Conservation (phyloP, 2,888 invertebrate species). For the Himalopsyche anomala region DNA sequence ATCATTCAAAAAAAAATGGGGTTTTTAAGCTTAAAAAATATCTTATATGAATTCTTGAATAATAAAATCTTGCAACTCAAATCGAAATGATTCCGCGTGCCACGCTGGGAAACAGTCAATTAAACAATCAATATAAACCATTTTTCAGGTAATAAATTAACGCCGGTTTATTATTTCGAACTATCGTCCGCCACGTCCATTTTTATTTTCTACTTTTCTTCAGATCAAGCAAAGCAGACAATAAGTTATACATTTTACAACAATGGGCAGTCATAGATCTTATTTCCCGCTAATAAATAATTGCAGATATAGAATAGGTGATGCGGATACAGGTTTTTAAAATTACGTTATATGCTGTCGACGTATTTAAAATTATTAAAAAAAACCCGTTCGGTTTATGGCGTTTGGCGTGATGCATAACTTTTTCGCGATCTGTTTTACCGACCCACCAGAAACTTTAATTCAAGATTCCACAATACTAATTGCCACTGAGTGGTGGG, state of each 20-base stretch:
- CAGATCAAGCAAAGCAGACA: background rate
- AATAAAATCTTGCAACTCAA: too few relatives aligned
- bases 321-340: slow-evolving; percentile 26
- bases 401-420: too few relatives aligned
- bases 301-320: slow-evolving; percentile 4
- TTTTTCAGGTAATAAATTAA: slow-evolving; percentile 1
- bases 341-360: slow-evolving; percentile 7
- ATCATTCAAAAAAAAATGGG: too few relatives aligned
- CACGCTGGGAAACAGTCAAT: too few relatives aligned
- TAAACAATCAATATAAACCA: background rate
- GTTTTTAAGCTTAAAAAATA: too few relatives aligned
- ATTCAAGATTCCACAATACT: too few relatives aligned
- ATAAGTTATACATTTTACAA: slow-evolving; percentile 25
- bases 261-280: slow-evolving; percentile 39
- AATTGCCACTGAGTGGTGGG: too few relatives aligned
- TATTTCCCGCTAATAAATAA: slow-evolving; percentile 24
- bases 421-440: too few relatives aligned
- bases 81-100: too few relatives aligned
- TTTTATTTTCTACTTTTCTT: background rate
- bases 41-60: too few relatives aligned
- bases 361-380: background rate
- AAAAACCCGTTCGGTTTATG: background rate
- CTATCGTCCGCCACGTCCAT: too few relatives aligned
- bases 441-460: too few relatives aligned
- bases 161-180: background rate